phyloP scores from a whole-genome alignment of 2,113 vertebrate genomes.

The Crotophaga sulcirostris region DNA sequence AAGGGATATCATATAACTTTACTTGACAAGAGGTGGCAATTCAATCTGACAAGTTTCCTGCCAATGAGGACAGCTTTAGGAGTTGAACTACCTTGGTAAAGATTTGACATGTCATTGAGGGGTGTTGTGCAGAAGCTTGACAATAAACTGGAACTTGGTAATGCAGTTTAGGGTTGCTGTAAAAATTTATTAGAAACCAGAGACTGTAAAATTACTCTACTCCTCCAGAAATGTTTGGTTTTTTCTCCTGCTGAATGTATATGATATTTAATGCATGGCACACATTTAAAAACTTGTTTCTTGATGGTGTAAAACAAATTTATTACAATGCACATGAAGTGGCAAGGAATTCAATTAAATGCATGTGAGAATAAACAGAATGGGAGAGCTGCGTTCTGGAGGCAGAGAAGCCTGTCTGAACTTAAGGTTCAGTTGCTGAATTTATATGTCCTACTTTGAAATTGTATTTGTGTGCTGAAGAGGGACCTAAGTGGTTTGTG shows the following conservation, averaged over 20 bases:
- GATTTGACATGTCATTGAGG: slow-evolving; percentile 69
- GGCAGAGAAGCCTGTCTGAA: neutral
- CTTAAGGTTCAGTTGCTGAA: neutral
- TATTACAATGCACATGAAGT: slow-evolving; percentile 60
- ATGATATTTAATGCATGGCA: slow-evolving; percentile 66
- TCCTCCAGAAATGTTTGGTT: slow-evolving; percentile 62
- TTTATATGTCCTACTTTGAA: neutral
- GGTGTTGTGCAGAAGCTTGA: slow-evolving; percentile 63
- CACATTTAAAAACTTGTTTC: slow-evolving; percentile 73
- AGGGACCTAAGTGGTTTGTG: neutral
- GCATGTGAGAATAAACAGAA: slow-evolving; percentile 50
- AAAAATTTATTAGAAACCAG: slow-evolving; percentile 79
- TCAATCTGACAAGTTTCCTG: slow-evolving; percentile 75
- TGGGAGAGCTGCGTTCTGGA: neutral
- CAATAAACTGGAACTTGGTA: slow-evolving; percentile 74
- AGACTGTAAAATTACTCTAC: slow-evolving; percentile 76
- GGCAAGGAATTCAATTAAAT: slow-evolving; percentile 63
- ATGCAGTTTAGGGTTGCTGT: slow-evolving; percentile 73
- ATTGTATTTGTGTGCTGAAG: neutral
- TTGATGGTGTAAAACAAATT: slow-evolving; percentile 64
- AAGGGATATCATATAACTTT: slow-evolving; percentile 56
- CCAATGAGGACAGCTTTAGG: slow-evolving; percentile 69
- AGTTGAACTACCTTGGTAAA: slow-evolving; percentile 56
- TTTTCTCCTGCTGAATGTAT: slow-evolving; percentile 72
- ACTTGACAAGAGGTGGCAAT: slow-evolving; percentile 75